These are phyloP conservation scores for Clarias gariepinus DNA, from an alignment of 2,113 vertebrate species.

Conservation along the genomic window DNA sequence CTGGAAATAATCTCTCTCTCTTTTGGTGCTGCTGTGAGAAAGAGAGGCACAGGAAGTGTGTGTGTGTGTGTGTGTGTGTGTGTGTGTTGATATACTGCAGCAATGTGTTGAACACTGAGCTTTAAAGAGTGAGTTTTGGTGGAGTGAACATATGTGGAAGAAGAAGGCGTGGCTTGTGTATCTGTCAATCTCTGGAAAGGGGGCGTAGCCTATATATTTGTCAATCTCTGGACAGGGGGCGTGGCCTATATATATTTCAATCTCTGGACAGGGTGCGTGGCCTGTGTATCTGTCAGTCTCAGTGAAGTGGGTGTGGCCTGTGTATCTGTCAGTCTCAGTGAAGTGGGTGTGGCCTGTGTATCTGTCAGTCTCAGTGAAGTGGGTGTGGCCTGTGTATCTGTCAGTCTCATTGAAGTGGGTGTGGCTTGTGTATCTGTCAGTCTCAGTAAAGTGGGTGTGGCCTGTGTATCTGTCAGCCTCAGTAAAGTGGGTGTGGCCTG, in stretches of 20 bases:
- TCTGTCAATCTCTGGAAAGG: background rate
- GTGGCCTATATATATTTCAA: background rate
- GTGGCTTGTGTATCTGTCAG: too few relatives aligned
- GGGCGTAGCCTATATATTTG: background rate
- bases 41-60: constrained; percentile 24
- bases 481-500: too few relatives aligned
- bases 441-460: too few relatives aligned
- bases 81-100: background rate
- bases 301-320: background rate
- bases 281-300: background rate
- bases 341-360: background rate
- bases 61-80: constrained; percentile 4
- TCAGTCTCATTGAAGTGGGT: too few relatives aligned
- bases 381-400: background rate
- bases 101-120: background rate
- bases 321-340: background rate
- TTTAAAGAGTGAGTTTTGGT: background rate
- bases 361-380: background rate
- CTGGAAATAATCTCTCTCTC: background rate
- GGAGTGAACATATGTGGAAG: background rate
- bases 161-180: background rate
- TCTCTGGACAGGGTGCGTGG: background rate
- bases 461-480: too few relatives aligned
- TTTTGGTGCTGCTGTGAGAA: constrained; percentile 6
- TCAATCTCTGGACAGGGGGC: background rate